phyloP scores from a whole-genome alignment of 2,888 invertebrate species.

The Clitarchus hookeri region DNA sequence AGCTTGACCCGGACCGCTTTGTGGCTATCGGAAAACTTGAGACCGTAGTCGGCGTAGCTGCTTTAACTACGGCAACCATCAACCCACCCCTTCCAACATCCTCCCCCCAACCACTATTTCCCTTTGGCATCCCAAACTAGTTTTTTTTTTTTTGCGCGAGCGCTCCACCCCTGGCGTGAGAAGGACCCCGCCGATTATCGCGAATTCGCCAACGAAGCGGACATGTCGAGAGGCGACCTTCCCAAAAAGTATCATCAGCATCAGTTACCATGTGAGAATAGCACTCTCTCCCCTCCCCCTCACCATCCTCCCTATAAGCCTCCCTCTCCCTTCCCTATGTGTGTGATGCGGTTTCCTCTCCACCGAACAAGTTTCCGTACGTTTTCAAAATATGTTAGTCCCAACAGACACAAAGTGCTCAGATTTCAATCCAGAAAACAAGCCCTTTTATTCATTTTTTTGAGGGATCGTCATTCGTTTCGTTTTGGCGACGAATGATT shows the following conservation, averaged over 20 bases:
- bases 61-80: background rate
- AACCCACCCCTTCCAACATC: background rate
- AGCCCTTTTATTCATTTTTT: no score
- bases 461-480: no score
- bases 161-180: background rate
- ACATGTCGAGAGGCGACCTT: background rate
- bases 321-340: no score
- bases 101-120: background rate
- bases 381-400: no score
- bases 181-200: background rate
- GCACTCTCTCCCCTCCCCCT: background rate
- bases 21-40: background rate
- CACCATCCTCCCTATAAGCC: no score
- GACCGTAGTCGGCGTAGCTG: background rate
- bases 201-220: slow-evolving; percentile 1
- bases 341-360: no score
- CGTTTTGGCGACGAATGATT: no score
- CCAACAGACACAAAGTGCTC: no score
- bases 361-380: no score
- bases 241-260: background rate
- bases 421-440: no score
- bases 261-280: background rate
- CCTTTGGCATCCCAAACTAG: background rate
- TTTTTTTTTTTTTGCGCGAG: background rate
- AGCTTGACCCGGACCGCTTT: background rate